Evolutionary conservation across 37 sponge, comb jelly and placozoan genomes (phyloP).

Genomic region (Axinella damicornis): DNA sequence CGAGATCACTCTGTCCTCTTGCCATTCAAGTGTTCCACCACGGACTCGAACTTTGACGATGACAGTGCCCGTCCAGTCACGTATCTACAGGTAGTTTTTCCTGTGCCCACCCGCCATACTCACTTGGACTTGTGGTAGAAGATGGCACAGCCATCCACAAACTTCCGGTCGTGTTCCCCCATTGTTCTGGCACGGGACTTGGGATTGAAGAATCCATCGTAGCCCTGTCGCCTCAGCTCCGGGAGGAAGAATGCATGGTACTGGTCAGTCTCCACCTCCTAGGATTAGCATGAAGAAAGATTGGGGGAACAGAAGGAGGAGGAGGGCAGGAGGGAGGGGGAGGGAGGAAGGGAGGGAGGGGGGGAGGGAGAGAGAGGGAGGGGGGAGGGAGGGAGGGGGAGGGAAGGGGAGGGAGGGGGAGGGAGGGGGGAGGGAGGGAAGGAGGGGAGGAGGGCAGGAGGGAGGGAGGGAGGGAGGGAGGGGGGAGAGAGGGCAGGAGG

Average conservation of each 20-base stretch:
- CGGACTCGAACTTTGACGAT: too few relatives aligned
- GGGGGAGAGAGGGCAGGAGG: not conserved
- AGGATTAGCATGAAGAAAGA: not conserved
- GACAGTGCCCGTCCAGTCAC: too few relatives aligned
- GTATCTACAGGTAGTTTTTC: too few relatives aligned
- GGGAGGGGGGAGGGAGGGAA: not conserved
- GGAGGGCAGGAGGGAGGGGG: not conserved
- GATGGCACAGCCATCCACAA: conserved; percentile 98
- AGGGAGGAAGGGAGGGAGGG: not conserved
- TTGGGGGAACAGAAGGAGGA: conserved; percentile 1
- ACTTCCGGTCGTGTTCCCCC: conserved; percentile 86
- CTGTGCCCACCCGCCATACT: too few relatives aligned
- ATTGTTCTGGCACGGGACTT: conserved; percentile 97
- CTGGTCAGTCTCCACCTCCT: conserved; percentile 99
- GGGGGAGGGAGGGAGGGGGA: not conserved
- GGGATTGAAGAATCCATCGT: conserved; percentile 93
- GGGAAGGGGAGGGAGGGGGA: not conserved
- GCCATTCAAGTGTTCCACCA: too few relatives aligned
- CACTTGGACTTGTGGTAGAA: conserved; percentile 93
- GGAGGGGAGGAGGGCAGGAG: not conserved
- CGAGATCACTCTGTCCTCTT: too few relatives aligned
- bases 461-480: not conserved
- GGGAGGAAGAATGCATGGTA: conserved; percentile 91
- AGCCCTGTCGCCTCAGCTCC: conserved; percentile 76
- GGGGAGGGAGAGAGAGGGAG: not conserved